phyloP scores from a whole-genome alignment of 2,113 vertebrate genomes.

The Oceanodroma tethys region DNA sequence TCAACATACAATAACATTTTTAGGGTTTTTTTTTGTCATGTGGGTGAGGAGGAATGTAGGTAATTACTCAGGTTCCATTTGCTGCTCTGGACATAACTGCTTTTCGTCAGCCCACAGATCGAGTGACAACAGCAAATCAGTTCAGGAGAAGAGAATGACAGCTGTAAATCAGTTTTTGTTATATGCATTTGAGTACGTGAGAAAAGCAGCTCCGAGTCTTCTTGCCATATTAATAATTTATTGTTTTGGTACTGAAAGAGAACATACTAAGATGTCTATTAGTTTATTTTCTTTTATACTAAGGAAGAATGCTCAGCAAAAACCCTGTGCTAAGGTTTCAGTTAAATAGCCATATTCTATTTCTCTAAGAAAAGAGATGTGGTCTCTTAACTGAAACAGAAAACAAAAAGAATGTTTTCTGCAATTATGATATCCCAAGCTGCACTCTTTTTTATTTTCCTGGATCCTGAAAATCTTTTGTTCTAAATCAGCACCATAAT shows the following conservation, averaged over 20 bases:
- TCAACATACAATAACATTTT: constrained; percentile 55
- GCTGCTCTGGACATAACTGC: constrained; percentile 47
- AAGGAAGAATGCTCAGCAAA: background rate
- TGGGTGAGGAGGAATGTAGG: background rate
- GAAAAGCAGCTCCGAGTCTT: constrained; percentile 11
- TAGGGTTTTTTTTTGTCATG: background rate
- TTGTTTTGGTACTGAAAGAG: background rate
- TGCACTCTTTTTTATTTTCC: background rate
- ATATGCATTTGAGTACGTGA: background rate
- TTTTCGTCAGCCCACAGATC: constrained; percentile 65
- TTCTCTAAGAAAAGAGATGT: background rate
- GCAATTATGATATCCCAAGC: background rate
- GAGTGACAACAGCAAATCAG: constrained; percentile 57
- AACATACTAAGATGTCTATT: background rate
- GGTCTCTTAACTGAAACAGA: constrained; percentile 5
- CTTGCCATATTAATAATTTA: background rate
- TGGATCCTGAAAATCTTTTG: background rate
- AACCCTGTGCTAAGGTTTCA: background rate
- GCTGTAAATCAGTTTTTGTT: constrained; percentile 53
- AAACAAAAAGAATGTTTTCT: constrained; percentile 27
- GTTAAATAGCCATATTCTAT: background rate
- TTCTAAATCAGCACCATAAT: background rate
- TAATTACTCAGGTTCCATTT: constrained; percentile 34
- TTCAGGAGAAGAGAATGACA: constrained; percentile 45
- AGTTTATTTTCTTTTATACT: constrained; percentile 11